Evolutionary conservation across 1,140 invertebrate species (phyloP).

Genomic region (Condylostylus longicornis): DNA sequence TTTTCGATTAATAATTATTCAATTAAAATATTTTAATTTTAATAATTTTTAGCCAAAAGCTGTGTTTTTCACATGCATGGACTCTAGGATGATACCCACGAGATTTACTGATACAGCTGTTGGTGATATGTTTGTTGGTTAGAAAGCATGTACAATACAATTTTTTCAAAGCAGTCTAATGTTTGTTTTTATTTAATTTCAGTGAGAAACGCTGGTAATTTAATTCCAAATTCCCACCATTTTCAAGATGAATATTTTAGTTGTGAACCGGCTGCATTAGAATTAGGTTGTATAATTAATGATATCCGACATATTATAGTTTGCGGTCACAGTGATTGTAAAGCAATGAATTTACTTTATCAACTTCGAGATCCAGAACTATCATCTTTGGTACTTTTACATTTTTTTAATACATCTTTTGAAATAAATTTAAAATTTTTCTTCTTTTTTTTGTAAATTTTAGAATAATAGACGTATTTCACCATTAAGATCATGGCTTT

Average conservation of each 20-base stretch:
- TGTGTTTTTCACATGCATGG: constrained; percentile 94
- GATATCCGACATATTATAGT: constrained; percentile 87
- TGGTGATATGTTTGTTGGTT: constrained; percentile 93
- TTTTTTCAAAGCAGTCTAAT: no score
- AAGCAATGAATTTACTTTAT: constrained; percentile 89
- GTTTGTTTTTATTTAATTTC: no score
- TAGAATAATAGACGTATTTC: constrained; percentile 66
- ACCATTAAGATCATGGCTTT: constrained; percentile 81
- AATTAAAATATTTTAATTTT: constrained; percentile 5
- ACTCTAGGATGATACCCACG: constrained; percentile 89
- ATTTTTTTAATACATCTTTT: background rate
- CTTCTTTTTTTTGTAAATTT: constrained; percentile 5
- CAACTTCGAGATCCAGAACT: constrained; percentile 58
- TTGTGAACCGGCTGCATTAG: constrained; percentile 86
- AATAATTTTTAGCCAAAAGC: constrained; percentile 68
- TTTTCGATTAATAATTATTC: background rate
- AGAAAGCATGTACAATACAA: no score
- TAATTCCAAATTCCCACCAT: constrained; percentile 78
- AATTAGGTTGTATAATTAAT: constrained; percentile 86
- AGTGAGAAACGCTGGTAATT: constrained; percentile 89
- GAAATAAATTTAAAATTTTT: background rate
- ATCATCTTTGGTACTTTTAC: background rate
- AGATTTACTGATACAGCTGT: constrained; percentile 89
- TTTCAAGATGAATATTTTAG: constrained; percentile 74
- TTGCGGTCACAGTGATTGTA: constrained; percentile 94